Evolutionary conservation across 2,888 invertebrate species (phyloP), one percentile per base, ranked within the genome.

Genomic region (Tachina fera): DNA sequence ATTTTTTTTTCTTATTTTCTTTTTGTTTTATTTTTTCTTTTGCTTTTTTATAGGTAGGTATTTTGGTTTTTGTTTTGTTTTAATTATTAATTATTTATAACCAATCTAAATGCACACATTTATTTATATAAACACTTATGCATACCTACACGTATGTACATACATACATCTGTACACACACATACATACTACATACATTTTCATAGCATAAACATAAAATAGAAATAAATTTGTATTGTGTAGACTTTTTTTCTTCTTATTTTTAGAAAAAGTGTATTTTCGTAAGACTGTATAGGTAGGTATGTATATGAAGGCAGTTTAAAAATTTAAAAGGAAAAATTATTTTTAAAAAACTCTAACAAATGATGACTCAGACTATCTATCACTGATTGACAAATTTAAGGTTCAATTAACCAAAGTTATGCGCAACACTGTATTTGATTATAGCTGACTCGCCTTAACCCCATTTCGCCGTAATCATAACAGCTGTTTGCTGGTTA

Each of bases 41-140:
- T 70, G 41, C 16, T 45, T 76, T 56, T 53, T 65, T 47, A 22
- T 43, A 31, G 49, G 31, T 51, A 39, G 63, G 53, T 39, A n/a
- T 79, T 16, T 47, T 65, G 9, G 14, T 60, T 61, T 61, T 9
- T 51, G 51, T 75, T 81, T 68, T 75, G 31, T 67, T 81, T 81
- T 75, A 71, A 63, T 71, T 63, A 78, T 53, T 71, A 70, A 78
- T 68, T 70, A 70, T 71, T 79, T 70, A 79, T 79, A 71, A 71
- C 70, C 61, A 79, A 70, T 63, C 53, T 70, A 61, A 51, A 70
- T 47, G 47, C 65, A 70, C 49, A 31, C 49, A 60, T 22, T 58
- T 16, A n/a, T 39, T n/a, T 49, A 39, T 31, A 31, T n/a, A 22
- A 31, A 39, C 6, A 53, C 60, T 31, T 9, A 56, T 45, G 45